A percentile compares a stretch with the other conserved stretches of the same genome.
These are phyloP conservation scores for Parauchenoglanis punctatus DNA, from an alignment of 2,797 vertebrate species.

Conservation along the genomic window DNA sequence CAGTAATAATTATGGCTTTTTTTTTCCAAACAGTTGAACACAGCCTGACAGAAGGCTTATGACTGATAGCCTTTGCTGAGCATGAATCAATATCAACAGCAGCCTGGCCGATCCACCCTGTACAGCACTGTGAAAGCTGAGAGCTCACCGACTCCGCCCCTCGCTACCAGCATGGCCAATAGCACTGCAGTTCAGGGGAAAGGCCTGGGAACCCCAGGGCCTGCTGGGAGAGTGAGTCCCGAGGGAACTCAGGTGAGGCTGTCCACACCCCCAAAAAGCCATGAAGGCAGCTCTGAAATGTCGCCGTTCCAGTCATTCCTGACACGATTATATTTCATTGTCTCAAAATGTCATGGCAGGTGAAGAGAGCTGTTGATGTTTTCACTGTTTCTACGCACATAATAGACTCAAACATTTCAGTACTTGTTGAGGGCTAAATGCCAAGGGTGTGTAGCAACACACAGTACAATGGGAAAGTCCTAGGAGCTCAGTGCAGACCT, in stretches of 20 bases:
- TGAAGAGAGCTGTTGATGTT: not conserved
- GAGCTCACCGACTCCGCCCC: conserved; percentile 77
- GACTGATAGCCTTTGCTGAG: conserved; percentile 57
- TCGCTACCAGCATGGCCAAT: conserved; percentile 89
- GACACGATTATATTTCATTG: not conserved
- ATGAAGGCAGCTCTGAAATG: not conserved
- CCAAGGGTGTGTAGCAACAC: not conserved
- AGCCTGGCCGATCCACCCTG: conserved; percentile 78
- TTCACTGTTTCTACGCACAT: not conserved
- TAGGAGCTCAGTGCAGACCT: not conserved
- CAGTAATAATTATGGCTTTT: not conserved
- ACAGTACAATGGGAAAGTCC: not conserved
- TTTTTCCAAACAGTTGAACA: conserved; percentile 20
- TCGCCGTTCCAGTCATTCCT: not conserved
- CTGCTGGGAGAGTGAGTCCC: conserved; percentile 89
- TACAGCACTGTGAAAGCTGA: conserved; percentile 78
- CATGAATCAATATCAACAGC: conserved; percentile 82
- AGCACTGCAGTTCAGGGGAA: conserved; percentile 83
- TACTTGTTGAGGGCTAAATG: not conserved
- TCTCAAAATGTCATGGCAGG: not conserved
- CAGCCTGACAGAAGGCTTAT: conserved; percentile 16
- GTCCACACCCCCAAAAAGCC: not conserved
- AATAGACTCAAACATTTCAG: not conserved
- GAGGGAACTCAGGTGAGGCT: conserved; percentile 89
- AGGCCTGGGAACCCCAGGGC: conserved; percentile 81